Evolutionary conservation across 2,113 vertebrate species (phyloP).

Genomic region (Megaptera novaeangliae): DNA sequence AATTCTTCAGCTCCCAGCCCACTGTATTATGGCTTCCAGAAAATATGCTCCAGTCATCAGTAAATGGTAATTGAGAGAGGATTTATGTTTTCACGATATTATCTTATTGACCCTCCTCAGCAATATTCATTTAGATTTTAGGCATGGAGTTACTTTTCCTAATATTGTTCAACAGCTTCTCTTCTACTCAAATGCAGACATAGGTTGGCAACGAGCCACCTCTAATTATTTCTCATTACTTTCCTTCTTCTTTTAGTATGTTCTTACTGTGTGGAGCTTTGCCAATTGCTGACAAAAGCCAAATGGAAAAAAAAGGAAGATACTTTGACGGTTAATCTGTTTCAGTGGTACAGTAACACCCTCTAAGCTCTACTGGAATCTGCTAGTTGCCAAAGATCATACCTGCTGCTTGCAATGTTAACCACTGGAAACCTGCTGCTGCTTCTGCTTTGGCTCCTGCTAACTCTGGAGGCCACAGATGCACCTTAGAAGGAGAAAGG

Average conservation of each 20-base stretch:
- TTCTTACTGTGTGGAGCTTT: conserved; percentile 55
- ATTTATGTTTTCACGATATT: neutral
- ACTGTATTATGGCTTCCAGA: conserved; percentile 42
- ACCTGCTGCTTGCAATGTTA: neutral
- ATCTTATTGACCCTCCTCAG: conserved; percentile 34
- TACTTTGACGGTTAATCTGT: conserved; percentile 53
- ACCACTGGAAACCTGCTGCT: neutral
- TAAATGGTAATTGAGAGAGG: conserved; percentile 33
- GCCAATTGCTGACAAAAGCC: conserved; percentile 69
- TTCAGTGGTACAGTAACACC: neutral
- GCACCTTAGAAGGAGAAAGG: neutral
- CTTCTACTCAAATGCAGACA: neutral
- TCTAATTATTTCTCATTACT: conserved; percentile 72
- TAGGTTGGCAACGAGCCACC: conserved; percentile 49
- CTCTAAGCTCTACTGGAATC: neutral
- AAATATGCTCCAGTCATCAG: conserved; percentile 52
- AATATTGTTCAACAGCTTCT: conserved; percentile 24
- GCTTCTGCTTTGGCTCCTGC: neutral
- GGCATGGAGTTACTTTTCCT: conserved; percentile 9
- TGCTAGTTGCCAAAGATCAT: neutral
- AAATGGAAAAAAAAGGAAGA: neutral
- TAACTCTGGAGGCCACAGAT: neutral
- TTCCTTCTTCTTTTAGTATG: conserved; percentile 49
- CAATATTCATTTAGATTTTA: conserved; percentile 48
- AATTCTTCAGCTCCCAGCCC: conserved; percentile 52